Evolutionary conservation across 92 coral and sea anemone genomes (phyloP), one percentile per base, ranked within the genome.

Genomic region (Isaurus tuberculatus): DNA sequence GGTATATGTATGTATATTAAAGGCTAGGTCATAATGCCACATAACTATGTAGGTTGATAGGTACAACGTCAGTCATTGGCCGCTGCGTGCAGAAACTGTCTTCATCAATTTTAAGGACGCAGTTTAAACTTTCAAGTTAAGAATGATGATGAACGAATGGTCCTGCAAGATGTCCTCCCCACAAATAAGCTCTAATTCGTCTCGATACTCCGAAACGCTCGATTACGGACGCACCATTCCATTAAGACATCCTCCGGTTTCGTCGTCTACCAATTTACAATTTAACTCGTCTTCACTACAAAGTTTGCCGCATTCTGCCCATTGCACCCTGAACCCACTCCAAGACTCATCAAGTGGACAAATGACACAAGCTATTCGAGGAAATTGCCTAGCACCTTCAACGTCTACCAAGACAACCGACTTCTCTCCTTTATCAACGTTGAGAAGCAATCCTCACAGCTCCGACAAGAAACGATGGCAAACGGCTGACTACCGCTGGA

Each of bases 401-500:
- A 42, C 61, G 43, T 37, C 75, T 8, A n/a, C 82, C 44, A 77
- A 60, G 49, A 58, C 82, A 77, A 77, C 82, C 22, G 49, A 57
- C 46, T 77, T 23, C 67, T 70, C 55, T 8, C 55, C 82, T 31
- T 17, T 70, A 44, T 79, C 83, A 34, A 81, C 55, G 7, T 75
- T 72, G 58, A 80, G 84, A 44, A 72, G 79, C 31, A 68, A 63
- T 43, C 55, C 74, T 40, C 89, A 85, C 6, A 43, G 88, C 14
- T 9, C 69, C 33, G 99, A 97, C 82, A 97, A 97, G 91, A 97
- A 97, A 65, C 90, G 99, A 10, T 94, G 98, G 98, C 97, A 97
- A 40, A 97, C 99, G 16, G 99, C 99, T 0, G 96, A 97, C 68
- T 97, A 83, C 75, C 98, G 99, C 4, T 97, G 99, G 99, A 97